A percentile compares a stretch with the other conserved stretches of the same genome.
Evolutionary conservation across 2,797 vertebrate species (phyloP).

Genomic region (Psittacula echo): DNA sequence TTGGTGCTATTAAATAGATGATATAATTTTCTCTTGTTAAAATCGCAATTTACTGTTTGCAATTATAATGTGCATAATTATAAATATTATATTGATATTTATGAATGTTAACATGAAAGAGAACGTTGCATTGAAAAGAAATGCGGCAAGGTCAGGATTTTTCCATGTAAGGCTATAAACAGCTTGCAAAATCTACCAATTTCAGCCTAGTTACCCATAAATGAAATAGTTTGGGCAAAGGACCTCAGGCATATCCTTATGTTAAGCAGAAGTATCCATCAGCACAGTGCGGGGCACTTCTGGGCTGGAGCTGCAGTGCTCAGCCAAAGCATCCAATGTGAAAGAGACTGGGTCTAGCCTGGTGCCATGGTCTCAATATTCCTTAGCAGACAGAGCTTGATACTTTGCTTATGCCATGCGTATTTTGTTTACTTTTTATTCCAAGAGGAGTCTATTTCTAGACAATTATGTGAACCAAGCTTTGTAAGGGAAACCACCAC

Average conservation of each 20-base stretch:
- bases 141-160: neutral
- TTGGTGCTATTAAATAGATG: neutral
- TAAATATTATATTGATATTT: neutral
- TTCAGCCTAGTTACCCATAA: neutral
- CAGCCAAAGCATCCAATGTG: neutral
- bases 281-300: accelerated
- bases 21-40: neutral
- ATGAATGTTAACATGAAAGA: neutral
- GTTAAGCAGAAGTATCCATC: neutral
- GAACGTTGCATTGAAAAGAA: neutral
- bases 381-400: neutral
- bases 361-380: accelerated
- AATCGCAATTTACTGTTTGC: neutral
- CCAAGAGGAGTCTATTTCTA: neutral
- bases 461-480: neutral
- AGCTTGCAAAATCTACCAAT: neutral
- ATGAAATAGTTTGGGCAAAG: neutral
- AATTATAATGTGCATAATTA: neutral
- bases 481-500: neutral
- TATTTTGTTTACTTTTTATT: neutral
- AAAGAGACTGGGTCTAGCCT: too few relatives aligned
- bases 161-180: neutral
- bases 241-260: neutral
- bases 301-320: neutral
- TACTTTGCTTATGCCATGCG: accelerated